Conservation (phyloP, 2,888 invertebrate genomes). For the Abrostola triplasia region DNA sequence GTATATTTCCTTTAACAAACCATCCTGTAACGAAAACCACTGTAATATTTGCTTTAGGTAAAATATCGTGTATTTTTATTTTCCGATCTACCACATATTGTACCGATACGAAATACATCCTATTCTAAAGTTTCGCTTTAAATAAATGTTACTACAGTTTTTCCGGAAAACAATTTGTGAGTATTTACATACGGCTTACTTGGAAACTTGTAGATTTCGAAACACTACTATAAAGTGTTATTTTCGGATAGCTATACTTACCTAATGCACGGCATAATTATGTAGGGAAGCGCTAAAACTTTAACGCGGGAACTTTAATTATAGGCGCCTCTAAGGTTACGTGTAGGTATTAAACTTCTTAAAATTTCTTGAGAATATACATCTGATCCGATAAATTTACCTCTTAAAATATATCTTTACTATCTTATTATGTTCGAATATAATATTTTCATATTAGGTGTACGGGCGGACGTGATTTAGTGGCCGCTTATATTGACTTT, state of each 20-base stretch:
- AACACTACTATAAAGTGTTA: conserved; percentile 25
- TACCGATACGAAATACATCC: conserved; percentile 20
- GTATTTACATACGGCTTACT: conserved; percentile 12
- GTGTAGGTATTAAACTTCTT: conserved; percentile 31
- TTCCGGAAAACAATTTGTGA: conserved; percentile 21
- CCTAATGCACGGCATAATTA: conserved; percentile 10
- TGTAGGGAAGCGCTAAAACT: conserved; percentile 11
- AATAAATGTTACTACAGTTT: conserved; percentile 27
- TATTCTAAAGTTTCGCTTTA: conserved; percentile 26
- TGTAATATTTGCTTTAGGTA: not conserved
- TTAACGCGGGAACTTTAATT: conserved; percentile 25
- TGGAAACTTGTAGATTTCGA: conserved; percentile 11
- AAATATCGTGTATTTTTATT: conserved; percentile 23
- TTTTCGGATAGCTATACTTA: conserved; percentile 11
- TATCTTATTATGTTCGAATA: not conserved
- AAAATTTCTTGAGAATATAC: conserved; percentile 13
- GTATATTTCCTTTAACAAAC: conserved; percentile 5
- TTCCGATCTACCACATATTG: conserved; percentile 17
- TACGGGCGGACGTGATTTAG: not conserved
- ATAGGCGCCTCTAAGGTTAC: conserved; percentile 6
- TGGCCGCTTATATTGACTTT: conserved; percentile 10
- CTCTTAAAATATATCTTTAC: not conserved
- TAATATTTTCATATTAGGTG: no score
- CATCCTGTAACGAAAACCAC: conserved; percentile 11
- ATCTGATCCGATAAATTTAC: conserved; percentile 1